Base-by-base conservation (phyloP, 2,797 vertebrate species). In the Todus mexicanus region DNA sequence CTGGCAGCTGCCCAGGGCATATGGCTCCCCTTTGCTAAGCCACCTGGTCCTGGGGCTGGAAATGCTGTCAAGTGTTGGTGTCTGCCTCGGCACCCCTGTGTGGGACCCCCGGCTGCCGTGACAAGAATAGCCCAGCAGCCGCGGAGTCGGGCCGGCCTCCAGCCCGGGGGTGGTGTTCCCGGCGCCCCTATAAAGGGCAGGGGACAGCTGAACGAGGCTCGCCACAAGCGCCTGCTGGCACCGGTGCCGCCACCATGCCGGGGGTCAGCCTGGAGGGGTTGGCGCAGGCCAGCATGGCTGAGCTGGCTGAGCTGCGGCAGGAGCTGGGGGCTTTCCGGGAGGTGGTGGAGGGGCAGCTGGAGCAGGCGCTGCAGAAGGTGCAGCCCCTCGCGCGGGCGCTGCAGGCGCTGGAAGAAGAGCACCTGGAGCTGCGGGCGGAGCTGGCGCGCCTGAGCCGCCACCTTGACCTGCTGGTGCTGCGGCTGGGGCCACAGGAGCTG, bases 251-350 rank as follows among this genome's bases (percentile, higher is more conserved):
- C 2, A 0, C 94, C 97, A 91, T 98, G 98, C 96, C 96, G 72
- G 88, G 95, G 48, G 57, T 97, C 96, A 33, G 95, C 68, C 54
- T 96, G 89, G 75, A 97, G 63, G 93, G 96, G 54, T 92, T 96
- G 56, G 96, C 61, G 6, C 94, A 94, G 27, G 95, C 96, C 4
- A 61, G 87, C 11, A 48, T 1, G 0, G 51, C 70, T 23, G 93
- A 86, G 15, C 96, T 98, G n/a, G 98, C 98, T 25, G 86, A 98
- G 91, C 96, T 99, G 70, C 98, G 95, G 38, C 93, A 40, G n/a
- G 98, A 99, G 78, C 96, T 99, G 82, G 97, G 98, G 94, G 97
- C 90, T 1, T 99, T 99, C 45, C 92, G 96, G 70, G 97, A 92
- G 43, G 96, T 43, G 2, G 93, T 99, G 78, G 97, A 98, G 75